A percentile compares a stretch with the other conserved stretches of the same genome.
These are phyloP conservation scores for Liparis tanakae DNA, from an alignment of 2,797 vertebrate species.

Conservation along the genomic window DNA sequence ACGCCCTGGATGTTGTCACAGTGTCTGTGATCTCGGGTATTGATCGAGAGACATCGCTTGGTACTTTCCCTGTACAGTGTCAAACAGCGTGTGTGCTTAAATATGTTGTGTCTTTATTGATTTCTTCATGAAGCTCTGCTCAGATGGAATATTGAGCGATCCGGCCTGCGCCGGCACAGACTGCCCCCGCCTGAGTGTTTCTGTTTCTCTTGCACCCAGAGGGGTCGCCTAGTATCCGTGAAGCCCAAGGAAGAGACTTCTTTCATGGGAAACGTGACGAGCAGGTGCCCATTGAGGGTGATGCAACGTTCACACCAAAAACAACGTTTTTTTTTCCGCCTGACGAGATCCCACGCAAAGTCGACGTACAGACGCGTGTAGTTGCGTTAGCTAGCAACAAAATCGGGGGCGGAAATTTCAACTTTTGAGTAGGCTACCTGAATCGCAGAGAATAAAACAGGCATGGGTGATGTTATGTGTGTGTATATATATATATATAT, in stretches of 20 bases:
- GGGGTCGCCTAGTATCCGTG: constrained; percentile 64
- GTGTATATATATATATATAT: too few species aligned
- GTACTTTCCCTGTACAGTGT: constrained; percentile 23
- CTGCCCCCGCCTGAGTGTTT: constrained; percentile 25
- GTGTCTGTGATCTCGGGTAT: neutral
- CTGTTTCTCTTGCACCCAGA: constrained; percentile 33
- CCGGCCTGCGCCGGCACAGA: constrained; percentile 24
- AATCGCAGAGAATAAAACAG: too few species aligned
- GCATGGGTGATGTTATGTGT: too few species aligned
- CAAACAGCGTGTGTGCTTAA: constrained; percentile 34
- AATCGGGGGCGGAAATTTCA: too few species aligned
- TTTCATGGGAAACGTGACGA: constrained; percentile 81
- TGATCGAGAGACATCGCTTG: constrained; percentile 24
- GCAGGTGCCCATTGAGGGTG: constrained; percentile 62
- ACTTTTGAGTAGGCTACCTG: too few species aligned
- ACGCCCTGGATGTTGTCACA: constrained; percentile 8
- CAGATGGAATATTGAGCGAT: constrained; percentile 54
- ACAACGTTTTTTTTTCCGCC: too few species aligned
- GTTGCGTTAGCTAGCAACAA: too few species aligned
- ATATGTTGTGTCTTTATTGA: constrained; percentile 53
- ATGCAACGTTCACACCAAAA: too few species aligned
- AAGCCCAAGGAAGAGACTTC: constrained; percentile 74
- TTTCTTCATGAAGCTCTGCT: constrained; percentile 46
- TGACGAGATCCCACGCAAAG: too few species aligned
- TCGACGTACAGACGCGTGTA: too few species aligned